Percentiles rank a stretch among this genome's conserved stretches.
phyloP scores from a whole-genome alignment of 1,140 invertebrate species.

The Bombyx mori region ASM3026992v2 NC_085125.1:1031501-1032000 shows the following conservation, averaged over 20 bases:
- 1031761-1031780: conserved; percentile 76
- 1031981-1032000: no score
- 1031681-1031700: neutral
- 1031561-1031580: conserved; percentile 35
- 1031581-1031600: no score
- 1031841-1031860: no score
- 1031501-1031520: conserved; percentile 46
- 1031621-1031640: no score
- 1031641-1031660: neutral
- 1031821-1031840: conserved; percentile 28
- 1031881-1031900: no score
- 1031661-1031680: neutral
- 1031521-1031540: conserved; percentile 38
- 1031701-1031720: conserved; percentile 26
- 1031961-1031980: no score
- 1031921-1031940: no score
- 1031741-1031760: conserved; percentile 65
- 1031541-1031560: conserved; percentile 49
- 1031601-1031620: no score
- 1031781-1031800: conserved; percentile 50
- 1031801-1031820: conserved; percentile 32
- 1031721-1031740: conserved; percentile 49
- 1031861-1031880: no score
- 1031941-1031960: no score
- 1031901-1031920: no score